Conservation (phyloP, 2,797 vertebrate genomes). For the Spizella passerina region DNA sequence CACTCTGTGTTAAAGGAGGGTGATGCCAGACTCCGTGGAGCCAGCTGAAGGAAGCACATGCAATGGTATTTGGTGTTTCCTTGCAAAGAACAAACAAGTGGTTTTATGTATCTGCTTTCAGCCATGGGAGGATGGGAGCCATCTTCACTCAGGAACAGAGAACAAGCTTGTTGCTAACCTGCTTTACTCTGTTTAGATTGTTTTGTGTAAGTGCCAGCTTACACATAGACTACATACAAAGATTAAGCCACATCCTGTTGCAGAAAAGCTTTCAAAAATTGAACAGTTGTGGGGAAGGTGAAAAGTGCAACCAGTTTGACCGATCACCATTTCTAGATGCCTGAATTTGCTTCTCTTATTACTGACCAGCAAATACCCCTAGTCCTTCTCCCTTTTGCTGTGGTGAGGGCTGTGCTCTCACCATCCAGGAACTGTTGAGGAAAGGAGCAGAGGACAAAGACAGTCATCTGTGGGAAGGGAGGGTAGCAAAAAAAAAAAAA, state of each 20-base stretch:
- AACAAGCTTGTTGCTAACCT: background rate
- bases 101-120: constrained; percentile 9
- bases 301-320: constrained; percentile 7
- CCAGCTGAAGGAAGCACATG: background rate
- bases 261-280: background rate
- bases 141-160: background rate
- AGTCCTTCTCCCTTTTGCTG: background rate
- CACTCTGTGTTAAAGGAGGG: background rate
- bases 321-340: background rate
- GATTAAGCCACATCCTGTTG: background rate
- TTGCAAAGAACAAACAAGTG: background rate
- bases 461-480: background rate
- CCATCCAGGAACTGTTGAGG: background rate
- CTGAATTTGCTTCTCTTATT: background rate
- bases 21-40: constrained; percentile 1
- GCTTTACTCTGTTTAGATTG: background rate
- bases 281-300: background rate
- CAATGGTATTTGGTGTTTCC: background rate
- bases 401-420: background rate
- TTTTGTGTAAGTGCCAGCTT: background rate
- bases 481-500: background rate
- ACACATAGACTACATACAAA: background rate
- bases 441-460: background rate
- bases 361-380: background rate
- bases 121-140: background rate